Evolutionary conservation across 2,113 vertebrate genomes (phyloP).

Genomic region (Melanerpes aurifrons): DNA sequence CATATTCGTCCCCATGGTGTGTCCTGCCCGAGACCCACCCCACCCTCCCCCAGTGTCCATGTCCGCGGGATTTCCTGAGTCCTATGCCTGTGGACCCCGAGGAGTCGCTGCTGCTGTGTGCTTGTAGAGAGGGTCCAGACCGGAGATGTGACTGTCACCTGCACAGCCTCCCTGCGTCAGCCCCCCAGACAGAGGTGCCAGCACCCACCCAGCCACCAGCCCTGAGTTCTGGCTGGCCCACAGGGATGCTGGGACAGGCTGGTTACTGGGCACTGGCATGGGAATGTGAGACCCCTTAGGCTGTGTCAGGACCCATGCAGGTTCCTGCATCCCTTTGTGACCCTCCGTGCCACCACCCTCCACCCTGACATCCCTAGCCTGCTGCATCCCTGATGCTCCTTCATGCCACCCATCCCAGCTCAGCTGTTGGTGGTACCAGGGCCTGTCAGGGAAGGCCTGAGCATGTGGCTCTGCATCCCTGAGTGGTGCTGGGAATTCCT

Average conservation of each 20-base stretch:
- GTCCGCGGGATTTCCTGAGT: background rate
- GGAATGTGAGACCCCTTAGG: background rate
- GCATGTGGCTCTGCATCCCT: accelerated
- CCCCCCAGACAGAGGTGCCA: too few species aligned
- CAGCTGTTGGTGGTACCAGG: background rate
- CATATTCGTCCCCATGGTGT: background rate
- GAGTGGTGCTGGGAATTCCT: background rate
- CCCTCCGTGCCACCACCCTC: background rate
- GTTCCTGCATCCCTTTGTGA: background rate
- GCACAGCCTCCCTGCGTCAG: background rate
- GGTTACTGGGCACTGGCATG: accelerated
- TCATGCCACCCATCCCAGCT: background rate
- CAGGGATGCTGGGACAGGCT: too few species aligned
- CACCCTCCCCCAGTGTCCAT: background rate
- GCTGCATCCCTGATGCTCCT: background rate
- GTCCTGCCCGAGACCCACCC: background rate
- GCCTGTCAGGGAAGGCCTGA: background rate
- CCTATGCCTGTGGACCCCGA: background rate
- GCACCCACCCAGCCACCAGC: background rate
- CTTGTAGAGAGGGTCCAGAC: background rate
- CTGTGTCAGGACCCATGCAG: background rate
- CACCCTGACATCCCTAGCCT: accelerated
- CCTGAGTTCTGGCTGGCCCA: accelerated
- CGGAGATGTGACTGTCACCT: background rate
- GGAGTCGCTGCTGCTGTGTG: background rate